Evolutionary conservation across 2,113 vertebrate species (phyloP), one percentile per base, ranked within the genome.

Genomic region (Hystrix cristata): DNA sequence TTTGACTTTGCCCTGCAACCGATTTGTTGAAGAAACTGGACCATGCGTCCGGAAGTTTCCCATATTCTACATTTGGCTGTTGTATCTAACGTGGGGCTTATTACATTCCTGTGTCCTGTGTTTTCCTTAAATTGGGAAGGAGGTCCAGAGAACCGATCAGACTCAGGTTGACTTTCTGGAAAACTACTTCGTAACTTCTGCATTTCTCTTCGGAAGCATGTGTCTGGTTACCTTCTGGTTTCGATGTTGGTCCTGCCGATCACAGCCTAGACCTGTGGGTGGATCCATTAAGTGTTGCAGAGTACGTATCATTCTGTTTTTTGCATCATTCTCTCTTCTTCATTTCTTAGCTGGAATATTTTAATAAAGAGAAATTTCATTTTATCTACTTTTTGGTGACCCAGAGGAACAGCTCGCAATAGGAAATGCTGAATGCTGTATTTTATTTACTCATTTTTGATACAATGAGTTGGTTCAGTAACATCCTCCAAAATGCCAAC

Each of bases 281-380:
- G 5, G 57, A 51, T 9, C 60, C 60, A 65, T 34, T 64, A 69
- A 71, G 14, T 69, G 51, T 76, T 90, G 14, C 23, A 25, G 74
- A 80, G 15, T 19, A 29, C 21, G 89, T 21, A 59, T 43, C 7
- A 65, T 27, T 12, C n/a, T 46, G 51, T 6, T 23, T 59, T 46
- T 34, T 72, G 69, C 6, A 48, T 46, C 59, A 87, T 27, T 3
- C 18, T 34, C 19, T 4, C 19, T 31, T 55, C 31, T 57, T 82
- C 11, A 53, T 59, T 86, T 64, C 78, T 57, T 80, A 65, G 13
- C 13, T 67, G 16, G 71, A 71, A 27, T 64, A 72, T 87, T 59
- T 71, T n/a, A 96, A 71, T 62, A 65, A 38, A 87, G n/a, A 91
- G 1, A 95, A 84, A 88, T 29, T 65, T 64, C 18, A 76, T 69